Percentiles rank a stretch among this genome's conserved stretches.
Conservation (phyloP, 2,888 invertebrate genomes). For the Allygus modestus region DNA sequence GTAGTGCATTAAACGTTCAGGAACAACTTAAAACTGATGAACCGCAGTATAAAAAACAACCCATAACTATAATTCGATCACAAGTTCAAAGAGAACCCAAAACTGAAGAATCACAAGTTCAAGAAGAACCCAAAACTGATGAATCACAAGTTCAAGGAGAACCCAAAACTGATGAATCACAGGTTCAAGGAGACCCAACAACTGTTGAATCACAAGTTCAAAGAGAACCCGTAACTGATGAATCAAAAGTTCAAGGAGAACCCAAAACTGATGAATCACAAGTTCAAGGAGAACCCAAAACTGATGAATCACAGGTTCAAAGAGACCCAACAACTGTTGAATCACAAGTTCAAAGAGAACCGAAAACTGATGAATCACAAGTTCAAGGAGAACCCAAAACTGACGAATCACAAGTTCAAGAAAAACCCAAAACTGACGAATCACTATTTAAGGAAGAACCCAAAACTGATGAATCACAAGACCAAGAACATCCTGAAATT, state of each 20-base stretch:
- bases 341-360: neutral
- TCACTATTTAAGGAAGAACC: neutral
- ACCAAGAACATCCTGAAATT: neutral
- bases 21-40: conserved; percentile 28
- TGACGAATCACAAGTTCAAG: conserved; percentile 1
- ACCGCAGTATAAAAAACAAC: neutral
- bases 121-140: neutral
- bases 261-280: neutral
- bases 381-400: neutral
- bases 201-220: neutral
- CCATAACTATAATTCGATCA: neutral
- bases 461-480: neutral
- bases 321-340: neutral
- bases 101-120: neutral
- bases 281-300: conserved; percentile 4
- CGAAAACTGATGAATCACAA: neutral
- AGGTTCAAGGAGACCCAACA: neutral
- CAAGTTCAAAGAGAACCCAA: neutral
- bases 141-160: neutral
- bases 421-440: neutral
- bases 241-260: neutral
- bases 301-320: neutral
- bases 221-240: neutral
- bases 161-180: neutral
- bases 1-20: no score